Evolutionary conservation across 2,888 invertebrate genomes (phyloP).

Genomic region (Cephus runcator): DNA sequence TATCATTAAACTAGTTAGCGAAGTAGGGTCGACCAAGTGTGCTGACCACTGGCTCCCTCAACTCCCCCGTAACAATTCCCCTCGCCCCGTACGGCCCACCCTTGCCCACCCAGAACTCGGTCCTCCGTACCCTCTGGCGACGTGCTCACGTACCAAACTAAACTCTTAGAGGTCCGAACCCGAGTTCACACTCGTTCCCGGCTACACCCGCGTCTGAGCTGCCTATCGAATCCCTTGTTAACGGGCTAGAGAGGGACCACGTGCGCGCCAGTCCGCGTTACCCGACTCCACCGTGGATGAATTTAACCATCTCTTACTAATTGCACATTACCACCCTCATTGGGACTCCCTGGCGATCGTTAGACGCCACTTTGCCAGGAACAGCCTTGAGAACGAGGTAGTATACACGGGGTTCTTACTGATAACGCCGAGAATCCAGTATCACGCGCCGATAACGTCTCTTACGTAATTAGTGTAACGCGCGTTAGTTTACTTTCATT

Average conservation of each 20-base stretch:
- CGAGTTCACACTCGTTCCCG: slow-evolving; percentile 47
- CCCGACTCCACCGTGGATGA: background rate
- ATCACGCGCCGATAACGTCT: background rate
- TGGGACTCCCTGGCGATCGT: background rate
- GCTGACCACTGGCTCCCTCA: slow-evolving; percentile 64
- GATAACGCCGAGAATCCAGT: background rate
- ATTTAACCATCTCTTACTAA: slow-evolving; percentile 2
- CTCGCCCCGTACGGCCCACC: slow-evolving; percentile 37
- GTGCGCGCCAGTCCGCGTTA: slow-evolving; percentile 2
- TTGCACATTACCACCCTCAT: slow-evolving; percentile 2
- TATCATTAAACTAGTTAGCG: slow-evolving; percentile 67
- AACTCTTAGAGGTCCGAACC: slow-evolving; percentile 59
- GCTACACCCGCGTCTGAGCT: slow-evolving; percentile 14
- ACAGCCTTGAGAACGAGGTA: background rate
- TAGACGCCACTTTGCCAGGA: background rate
- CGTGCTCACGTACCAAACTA: slow-evolving; percentile 60
- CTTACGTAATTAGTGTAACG: background rate
- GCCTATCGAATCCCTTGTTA: slow-evolving; percentile 1
- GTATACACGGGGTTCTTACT: background rate
- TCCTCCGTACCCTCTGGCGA: slow-evolving; percentile 41
- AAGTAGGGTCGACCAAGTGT: slow-evolving; percentile 66
- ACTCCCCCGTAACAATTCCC: slow-evolving; percentile 46
- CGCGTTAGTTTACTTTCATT: background rate
- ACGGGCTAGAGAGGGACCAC: background rate
- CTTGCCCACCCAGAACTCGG: slow-evolving; percentile 28